These are phyloP conservation scores for Dinoponera quadriceps DNA, from an alignment of 1,140 invertebrate species.

Conservation along the genomic window DNA sequence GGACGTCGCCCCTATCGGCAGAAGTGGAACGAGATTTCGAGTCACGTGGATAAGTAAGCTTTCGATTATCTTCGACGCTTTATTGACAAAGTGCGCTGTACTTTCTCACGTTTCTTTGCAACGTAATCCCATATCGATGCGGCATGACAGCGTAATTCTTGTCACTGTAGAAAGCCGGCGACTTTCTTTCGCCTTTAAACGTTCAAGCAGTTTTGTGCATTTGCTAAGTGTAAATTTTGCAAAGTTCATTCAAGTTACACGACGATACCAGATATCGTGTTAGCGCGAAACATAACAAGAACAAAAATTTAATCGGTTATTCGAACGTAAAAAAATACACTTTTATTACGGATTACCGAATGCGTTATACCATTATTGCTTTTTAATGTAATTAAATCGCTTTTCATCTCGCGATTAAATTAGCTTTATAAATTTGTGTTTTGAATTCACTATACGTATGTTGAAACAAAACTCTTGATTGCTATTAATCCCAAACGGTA, in stretches of 20 bases:
- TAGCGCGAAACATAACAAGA: too few species aligned
- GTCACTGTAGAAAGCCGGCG: background rate
- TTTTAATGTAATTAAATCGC: constrained; percentile 13
- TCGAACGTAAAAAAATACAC: too few species aligned
- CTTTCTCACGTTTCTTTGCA: constrained; percentile 1
- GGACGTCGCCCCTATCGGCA: background rate
- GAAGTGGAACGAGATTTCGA: constrained; percentile 18
- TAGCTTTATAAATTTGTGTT: constrained; percentile 24
- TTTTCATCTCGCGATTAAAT: constrained; percentile 27
- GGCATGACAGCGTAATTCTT: background rate
- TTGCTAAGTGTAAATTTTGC: background rate
- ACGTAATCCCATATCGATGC: constrained; percentile 43
- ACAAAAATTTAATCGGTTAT: too few species aligned
- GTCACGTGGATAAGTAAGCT: background rate
- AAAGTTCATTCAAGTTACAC: background rate
- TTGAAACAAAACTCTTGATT: background rate
- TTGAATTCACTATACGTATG: constrained; percentile 5
- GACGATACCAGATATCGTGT: background rate
- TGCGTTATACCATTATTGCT: background rate
- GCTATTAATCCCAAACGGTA: background rate
- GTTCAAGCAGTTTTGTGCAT: background rate
- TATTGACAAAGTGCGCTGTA: background rate
- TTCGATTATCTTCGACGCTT: constrained; percentile 24
- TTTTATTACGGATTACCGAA: background rate
- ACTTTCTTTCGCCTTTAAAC: background rate